Evolutionary conservation across 2,888 invertebrate species (phyloP).

Genomic region (Cheilosia variabilis): DNA sequence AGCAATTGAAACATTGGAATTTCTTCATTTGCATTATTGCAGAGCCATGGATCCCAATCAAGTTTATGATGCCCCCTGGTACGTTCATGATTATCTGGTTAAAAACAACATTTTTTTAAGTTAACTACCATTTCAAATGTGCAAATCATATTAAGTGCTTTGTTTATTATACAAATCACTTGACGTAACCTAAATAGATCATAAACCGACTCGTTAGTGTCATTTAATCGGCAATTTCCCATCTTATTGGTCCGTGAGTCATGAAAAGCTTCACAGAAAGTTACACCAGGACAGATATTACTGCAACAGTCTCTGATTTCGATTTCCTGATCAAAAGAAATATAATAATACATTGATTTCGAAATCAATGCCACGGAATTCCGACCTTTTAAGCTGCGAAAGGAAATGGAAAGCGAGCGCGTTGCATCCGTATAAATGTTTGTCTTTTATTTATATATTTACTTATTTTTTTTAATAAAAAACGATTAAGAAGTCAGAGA

Average conservation of each 20-base stretch:
- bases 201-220: not conserved
- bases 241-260: slow-evolving; percentile 10
- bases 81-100: too few relatives aligned
- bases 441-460: slow-evolving; percentile 1
- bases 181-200: too few relatives aligned
- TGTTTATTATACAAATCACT: too few relatives aligned
- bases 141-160: too few relatives aligned
- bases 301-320: slow-evolving; percentile 23
- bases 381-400: not conserved
- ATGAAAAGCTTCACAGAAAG: slow-evolving; percentile 24
- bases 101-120: too few relatives aligned
- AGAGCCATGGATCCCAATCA: too few relatives aligned
- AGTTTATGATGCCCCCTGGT: too few relatives aligned
- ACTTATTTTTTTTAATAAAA: too few relatives aligned
- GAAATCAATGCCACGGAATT: slow-evolving; percentile 40
- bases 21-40: too few relatives aligned
- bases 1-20: too few relatives aligned
- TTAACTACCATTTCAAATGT: too few relatives aligned
- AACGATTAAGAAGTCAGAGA: not conserved
- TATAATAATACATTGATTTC: slow-evolving; percentile 19
- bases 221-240: not conserved
- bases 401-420: slow-evolving; percentile 30
- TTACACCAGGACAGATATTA: slow-evolving; percentile 18
- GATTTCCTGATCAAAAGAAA: slow-evolving; percentile 40
- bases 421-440: slow-evolving; percentile 48